Percentiles rank a stretch among this genome's conserved stretches.
Evolutionary conservation across 2,888 invertebrate species (phyloP).

Genomic region (Therioaphis trifolii): DNA sequence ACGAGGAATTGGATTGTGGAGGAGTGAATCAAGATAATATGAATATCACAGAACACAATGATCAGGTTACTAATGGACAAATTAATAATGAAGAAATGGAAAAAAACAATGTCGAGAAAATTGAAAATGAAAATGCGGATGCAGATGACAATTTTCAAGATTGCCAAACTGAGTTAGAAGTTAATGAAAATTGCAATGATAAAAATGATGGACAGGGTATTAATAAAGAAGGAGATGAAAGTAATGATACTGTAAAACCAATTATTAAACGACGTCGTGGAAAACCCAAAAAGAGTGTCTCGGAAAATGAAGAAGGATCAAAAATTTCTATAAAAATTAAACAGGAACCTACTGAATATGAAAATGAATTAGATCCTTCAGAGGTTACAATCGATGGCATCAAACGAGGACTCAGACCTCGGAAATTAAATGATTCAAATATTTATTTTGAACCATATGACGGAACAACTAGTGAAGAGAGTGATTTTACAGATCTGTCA

Average conservation of each 20-base stretch:
- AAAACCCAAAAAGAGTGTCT: background rate
- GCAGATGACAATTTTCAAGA: background rate
- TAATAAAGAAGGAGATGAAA: background rate
- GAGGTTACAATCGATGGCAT: conserved; percentile 16
- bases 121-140: background rate
- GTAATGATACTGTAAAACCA: background rate
- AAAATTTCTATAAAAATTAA: conserved; percentile 42
- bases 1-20: conserved; percentile 11
- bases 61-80: background rate
- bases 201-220: background rate
- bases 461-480: conserved; percentile 31
- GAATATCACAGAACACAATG: no score
- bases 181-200: background rate
- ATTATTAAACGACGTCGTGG: background rate
- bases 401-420: conserved; percentile 38
- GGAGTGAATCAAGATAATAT: conserved; percentile 10
- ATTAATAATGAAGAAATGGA: background rate
- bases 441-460: conserved; percentile 53
- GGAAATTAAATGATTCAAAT: conserved; percentile 20
- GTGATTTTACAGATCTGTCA: conserved; percentile 42
- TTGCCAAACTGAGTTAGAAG: background rate
- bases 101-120: background rate
- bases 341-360: conserved; percentile 28
- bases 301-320: background rate
- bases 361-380: conserved; percentile 6